Percentiles rank a stretch among this genome's conserved stretches.
phyloP scores from a whole-genome alignment of 2,113 vertebrate genomes.

The Corythoichthys haematopterus region DNA sequence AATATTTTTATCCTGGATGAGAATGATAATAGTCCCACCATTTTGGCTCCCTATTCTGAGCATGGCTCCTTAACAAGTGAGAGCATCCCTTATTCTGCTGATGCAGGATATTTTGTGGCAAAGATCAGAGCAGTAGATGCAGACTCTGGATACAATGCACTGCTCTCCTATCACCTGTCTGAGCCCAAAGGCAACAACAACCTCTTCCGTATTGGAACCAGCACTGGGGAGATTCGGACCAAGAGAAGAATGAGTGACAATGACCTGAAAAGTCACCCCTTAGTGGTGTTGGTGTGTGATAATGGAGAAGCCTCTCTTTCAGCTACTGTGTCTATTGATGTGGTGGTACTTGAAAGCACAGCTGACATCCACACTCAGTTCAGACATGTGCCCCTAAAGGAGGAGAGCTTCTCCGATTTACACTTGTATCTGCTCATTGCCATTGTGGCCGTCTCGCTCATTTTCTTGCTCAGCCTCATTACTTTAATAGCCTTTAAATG shows the following conservation, averaged over 20 bases:
- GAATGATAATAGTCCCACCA: background rate
- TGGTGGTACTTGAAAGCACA: conserved; percentile 29
- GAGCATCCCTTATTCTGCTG: background rate
- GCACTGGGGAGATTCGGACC: conserved; percentile 41
- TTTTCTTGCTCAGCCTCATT: conserved; percentile 36
- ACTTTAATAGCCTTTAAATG: conserved; percentile 49
- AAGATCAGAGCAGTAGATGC: background rate
- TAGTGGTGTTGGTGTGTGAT: conserved; percentile 42
- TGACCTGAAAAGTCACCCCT: conserved; percentile 38
- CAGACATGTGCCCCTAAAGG: conserved; percentile 35
- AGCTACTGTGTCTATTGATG: conserved; percentile 29
- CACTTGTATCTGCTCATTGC: conserved; percentile 39
- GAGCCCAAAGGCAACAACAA: background rate
- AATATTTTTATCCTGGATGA: too few species aligned
- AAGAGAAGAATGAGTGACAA: conserved; percentile 46
- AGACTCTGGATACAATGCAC: background rate
- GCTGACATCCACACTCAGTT: conserved; percentile 32
- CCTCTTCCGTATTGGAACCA: conserved; percentile 40
- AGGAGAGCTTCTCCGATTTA: conserved; percentile 29
- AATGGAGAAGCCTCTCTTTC: conserved; percentile 39
- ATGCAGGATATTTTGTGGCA: background rate
- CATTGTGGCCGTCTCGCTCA: conserved; percentile 29
- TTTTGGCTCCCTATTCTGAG: background rate
- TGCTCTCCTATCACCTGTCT: background rate
- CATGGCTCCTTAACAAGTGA: background rate